Base-by-base conservation (phyloP, 1,140 invertebrate species). In the Hyposmocoma kahamanoa region DNA sequence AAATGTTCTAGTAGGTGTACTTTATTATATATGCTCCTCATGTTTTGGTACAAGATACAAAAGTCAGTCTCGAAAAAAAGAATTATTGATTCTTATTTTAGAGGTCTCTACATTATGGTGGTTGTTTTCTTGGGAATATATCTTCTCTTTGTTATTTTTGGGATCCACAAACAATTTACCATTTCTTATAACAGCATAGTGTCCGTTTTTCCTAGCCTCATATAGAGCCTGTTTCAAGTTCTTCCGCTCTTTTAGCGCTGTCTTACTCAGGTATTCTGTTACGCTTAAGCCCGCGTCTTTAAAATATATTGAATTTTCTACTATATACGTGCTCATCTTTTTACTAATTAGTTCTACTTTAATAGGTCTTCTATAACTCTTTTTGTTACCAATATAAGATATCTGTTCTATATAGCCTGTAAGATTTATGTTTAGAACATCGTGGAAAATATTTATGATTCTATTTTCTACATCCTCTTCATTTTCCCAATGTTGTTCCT, bases 361-460 rank as follows among this genome's bases (percentile, higher is more conserved):
- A 5, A 46, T 13, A 6, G 44, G 44, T 19, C 28, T 9, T 13
- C 17, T 19, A 9, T 46, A 21, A 4, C 44, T 15, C 15, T 20
- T 34, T 5, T 18, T 32, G 8, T 30, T 30, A 6, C 32, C 2
- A 4, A 28, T 20, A 11, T 8, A 11, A n/a, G n/a, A n/a, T 19
- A 19, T 3, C 1, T 30, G 15, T 22, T 46, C 44, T 3, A 46
- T 21, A 20, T 32, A 46, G 17, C 44, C 19, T 5, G 8, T 10
- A n/a, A 46, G 9, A n/a, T 46, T 22, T 1, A 46, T 18, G 13
- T 46, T 46, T 6, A 34, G 13, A 10, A 46, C 6, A n/a, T 46
- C 44, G 5, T n/a, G 8, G n/a, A 46, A 46, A n/a, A 46, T 46
- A 21, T 34, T 19, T 21, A 34, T 32, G n/a, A 46, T 20, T 9